These are phyloP conservation scores for Glyptemys insculpta DNA, from an alignment of 2,797 vertebrate genomes.

Conservation along the genomic window DNA sequence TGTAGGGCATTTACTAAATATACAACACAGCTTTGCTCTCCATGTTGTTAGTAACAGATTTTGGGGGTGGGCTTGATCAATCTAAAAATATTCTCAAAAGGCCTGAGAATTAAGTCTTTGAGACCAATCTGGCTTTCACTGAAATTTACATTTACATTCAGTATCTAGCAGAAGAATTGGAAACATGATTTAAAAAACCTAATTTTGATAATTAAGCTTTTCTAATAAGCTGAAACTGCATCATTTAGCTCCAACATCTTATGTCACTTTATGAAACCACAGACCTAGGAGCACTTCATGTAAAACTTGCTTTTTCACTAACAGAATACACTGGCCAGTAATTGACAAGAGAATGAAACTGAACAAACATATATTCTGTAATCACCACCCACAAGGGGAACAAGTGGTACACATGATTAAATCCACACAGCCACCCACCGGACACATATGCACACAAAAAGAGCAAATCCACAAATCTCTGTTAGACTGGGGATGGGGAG, in stretches of 20 bases:
- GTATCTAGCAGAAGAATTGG: background rate
- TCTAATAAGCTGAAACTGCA: background rate
- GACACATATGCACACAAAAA: background rate
- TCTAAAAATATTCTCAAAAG: background rate
- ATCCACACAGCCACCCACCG: background rate
- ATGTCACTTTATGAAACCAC: background rate
- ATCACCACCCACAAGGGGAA: slow-evolving; percentile 25
- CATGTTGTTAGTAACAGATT: background rate
- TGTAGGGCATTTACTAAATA: accelerated
- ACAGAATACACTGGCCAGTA: background rate
- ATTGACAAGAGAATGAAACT: background rate
- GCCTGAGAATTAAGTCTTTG: background rate
- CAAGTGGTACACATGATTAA: background rate
- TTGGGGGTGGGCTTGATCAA: background rate
- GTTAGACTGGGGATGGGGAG: background rate
- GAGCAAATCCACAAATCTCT: background rate
- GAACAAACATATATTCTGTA: background rate
- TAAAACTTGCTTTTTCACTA: background rate
- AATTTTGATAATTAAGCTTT: background rate
- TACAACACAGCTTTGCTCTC: background rate
- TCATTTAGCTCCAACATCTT: background rate
- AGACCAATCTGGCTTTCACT: background rate
- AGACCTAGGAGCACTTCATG: background rate
- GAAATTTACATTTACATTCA: background rate
- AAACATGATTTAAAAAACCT: background rate